A percentile compares a stretch with the other conserved stretches of the same genome.
Conservation (phyloP, 92 coral and sea anemone species). For the Porites rus region DNA sequence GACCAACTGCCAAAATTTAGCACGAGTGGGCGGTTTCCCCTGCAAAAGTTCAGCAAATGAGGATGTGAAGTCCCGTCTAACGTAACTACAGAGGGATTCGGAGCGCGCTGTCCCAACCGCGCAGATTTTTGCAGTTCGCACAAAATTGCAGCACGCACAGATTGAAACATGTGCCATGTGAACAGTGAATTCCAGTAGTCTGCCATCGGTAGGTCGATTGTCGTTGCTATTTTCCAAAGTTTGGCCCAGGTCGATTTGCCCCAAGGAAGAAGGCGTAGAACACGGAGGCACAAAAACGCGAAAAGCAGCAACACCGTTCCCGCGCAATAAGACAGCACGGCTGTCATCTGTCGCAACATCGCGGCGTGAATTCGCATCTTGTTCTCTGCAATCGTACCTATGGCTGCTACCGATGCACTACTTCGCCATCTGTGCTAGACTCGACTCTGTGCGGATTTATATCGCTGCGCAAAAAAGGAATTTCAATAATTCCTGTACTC, state of each 20-base stretch:
- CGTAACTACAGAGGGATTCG: conserved; percentile 80
- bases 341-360: conserved; percentile 33
- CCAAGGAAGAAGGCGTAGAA: conserved; percentile 41
- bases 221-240: conserved; percentile 38
- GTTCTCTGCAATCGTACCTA: not conserved
- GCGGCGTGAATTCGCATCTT: not conserved
- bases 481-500: conserved; percentile 20
- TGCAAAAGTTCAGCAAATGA: conserved; percentile 76
- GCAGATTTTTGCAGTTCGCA: conserved; percentile 75
- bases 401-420: not conserved
- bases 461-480: conserved; percentile 37
- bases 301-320: conserved; percentile 25
- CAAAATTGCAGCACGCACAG: conserved; percentile 55
- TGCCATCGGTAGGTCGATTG: conserved; percentile 65
- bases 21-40: conserved; percentile 88
- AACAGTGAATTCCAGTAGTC: conserved; percentile 82
- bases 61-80: conserved; percentile 71
- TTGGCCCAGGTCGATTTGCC: conserved; percentile 43
- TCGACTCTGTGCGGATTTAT: conserved; percentile 8
- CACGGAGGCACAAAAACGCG: conserved; percentile 38
- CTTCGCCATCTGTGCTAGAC: not conserved
- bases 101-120: conserved; percentile 64
- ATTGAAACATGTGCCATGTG: conserved; percentile 79
- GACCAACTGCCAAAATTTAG: conserved; percentile 95
- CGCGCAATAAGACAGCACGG: conserved; percentile 24